Evolutionary conservation across 2,888 invertebrate genomes (phyloP).

Genomic region (Epinotia ramella): DNA sequence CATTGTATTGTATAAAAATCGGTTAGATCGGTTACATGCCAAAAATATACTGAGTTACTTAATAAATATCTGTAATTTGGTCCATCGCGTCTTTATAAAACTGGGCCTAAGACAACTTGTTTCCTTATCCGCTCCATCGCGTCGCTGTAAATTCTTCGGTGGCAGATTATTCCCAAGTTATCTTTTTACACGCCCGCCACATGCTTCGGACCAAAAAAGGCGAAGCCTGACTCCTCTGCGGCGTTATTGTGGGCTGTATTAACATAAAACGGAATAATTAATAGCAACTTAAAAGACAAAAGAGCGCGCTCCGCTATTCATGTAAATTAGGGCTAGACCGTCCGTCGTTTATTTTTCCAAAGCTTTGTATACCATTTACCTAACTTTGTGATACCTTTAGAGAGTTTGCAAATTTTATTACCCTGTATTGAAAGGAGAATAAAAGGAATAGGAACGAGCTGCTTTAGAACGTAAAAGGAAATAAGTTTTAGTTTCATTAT

Average conservation of each 20-base stretch:
- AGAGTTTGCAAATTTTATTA: slow-evolving; percentile 39
- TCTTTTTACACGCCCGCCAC: slow-evolving; percentile 49
- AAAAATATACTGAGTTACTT: too few relatives aligned
- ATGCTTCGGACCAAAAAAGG: slow-evolving; percentile 58
- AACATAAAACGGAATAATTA: slow-evolving; percentile 83
- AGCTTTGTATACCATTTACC: slow-evolving; percentile 50
- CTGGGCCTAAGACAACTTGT: too few relatives aligned
- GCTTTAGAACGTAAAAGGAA: background rate
- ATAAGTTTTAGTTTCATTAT: slow-evolving; percentile 2
- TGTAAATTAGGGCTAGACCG: slow-evolving; percentile 77
- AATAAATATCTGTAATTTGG: too few relatives aligned
- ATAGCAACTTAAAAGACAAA: slow-evolving; percentile 81
- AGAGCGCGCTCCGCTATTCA: slow-evolving; percentile 73
- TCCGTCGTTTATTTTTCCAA: slow-evolving; percentile 62
- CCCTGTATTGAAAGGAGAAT: slow-evolving; percentile 23
- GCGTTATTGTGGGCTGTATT: slow-evolving; percentile 58
- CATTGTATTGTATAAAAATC: too few relatives aligned
- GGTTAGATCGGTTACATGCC: too few relatives aligned
- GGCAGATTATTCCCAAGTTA: slow-evolving; percentile 35
- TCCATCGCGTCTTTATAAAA: too few relatives aligned
- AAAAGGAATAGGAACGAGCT: slow-evolving; percentile 9
- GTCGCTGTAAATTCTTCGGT: slow-evolving; percentile 8
- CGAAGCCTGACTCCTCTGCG: slow-evolving; percentile 64
- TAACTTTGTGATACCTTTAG: slow-evolving; percentile 40
- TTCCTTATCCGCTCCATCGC: slow-evolving; percentile 1